Evolutionary conservation across 2,797 vertebrate species (phyloP).

Genomic region (Holocentrus rufus): DNA sequence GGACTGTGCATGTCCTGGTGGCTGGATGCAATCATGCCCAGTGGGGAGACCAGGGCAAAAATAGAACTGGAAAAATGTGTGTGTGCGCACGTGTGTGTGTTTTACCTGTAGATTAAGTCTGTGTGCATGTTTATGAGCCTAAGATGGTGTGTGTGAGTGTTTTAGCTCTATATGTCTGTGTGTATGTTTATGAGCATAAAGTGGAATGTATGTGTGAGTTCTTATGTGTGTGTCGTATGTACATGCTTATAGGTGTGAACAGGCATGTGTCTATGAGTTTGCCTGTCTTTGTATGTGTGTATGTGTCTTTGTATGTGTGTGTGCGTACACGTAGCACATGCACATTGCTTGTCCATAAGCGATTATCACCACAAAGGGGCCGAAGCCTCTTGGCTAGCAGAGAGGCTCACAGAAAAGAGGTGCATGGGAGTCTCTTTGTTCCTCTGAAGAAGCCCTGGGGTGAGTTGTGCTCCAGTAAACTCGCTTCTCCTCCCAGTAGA

Average conservation of each 20-base stretch:
- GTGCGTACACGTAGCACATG: background rate
- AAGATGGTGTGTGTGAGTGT: background rate
- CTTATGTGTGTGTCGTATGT: background rate
- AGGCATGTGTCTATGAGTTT: slow-evolving; percentile 12
- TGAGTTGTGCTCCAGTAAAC: slow-evolving; percentile 68
- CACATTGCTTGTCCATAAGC: slow-evolving; percentile 5
- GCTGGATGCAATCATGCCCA: slow-evolving; percentile 21
- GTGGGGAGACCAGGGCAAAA: slow-evolving; percentile 34
- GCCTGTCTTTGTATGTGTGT: background rate
- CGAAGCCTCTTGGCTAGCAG: slow-evolving; percentile 47
- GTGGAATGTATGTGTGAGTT: background rate
- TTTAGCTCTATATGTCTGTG: background rate
- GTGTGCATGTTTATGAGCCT: background rate
- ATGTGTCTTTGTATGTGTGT: slow-evolving; percentile 16
- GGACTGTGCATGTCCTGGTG: slow-evolving; percentile 48
- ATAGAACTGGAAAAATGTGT: slow-evolving; percentile 30
- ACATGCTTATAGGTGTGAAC: background rate
- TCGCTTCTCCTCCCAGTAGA: slow-evolving; percentile 53
- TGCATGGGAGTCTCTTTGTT: slow-evolving; percentile 44
- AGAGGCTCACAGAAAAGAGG: slow-evolving; percentile 14
- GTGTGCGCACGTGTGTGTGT: slow-evolving; percentile 7
- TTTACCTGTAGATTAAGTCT: background rate
- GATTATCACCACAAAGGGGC: slow-evolving; percentile 52
- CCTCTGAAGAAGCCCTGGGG: slow-evolving; percentile 62
- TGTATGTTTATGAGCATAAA: background rate